These are phyloP conservation scores for Plebejus argus DNA, from an alignment of 2,888 invertebrate genomes.

Conservation along the genomic window DNA sequence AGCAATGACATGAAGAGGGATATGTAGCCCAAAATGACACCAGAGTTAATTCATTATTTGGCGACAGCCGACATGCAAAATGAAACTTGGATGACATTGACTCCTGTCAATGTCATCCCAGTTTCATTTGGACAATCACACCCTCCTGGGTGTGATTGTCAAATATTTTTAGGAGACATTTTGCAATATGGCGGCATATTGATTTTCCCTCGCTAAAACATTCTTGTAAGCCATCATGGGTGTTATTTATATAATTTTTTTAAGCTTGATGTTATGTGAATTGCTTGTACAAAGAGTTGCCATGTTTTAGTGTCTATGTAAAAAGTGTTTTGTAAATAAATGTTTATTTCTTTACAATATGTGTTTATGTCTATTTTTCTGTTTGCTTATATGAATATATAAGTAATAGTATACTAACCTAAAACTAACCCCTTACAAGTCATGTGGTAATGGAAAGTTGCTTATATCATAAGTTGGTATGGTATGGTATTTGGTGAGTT, in stretches of 20 bases:
- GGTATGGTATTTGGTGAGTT: neutral
- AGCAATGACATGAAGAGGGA: neutral
- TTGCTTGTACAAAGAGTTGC: slow-evolving; percentile 15
- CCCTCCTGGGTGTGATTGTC: neutral
- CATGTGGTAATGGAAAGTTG: neutral
- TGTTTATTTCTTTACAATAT: slow-evolving; percentile 29
- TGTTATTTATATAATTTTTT: neutral
- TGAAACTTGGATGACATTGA: neutral
- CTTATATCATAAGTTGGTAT: neutral
- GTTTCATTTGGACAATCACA: too few relatives aligned
- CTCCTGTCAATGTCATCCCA: neutral
- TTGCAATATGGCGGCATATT: neutral
- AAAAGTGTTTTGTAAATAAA: slow-evolving; percentile 30
- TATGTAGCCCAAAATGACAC: neutral
- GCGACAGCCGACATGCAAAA: neutral
- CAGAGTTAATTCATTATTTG: neutral
- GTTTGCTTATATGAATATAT: slow-evolving; percentile 24
- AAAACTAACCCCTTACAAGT: neutral
- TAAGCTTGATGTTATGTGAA: slow-evolving; percentile 19
- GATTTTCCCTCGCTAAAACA: neutral
- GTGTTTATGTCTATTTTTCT: slow-evolving; percentile 32
- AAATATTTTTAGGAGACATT: neutral
- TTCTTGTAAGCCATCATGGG: neutral
- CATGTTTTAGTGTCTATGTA: slow-evolving; percentile 25
- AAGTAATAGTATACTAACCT: neutral